phyloP scores from a whole-genome alignment of 1,140 invertebrate species.

The Bombus impatiens region DNA sequence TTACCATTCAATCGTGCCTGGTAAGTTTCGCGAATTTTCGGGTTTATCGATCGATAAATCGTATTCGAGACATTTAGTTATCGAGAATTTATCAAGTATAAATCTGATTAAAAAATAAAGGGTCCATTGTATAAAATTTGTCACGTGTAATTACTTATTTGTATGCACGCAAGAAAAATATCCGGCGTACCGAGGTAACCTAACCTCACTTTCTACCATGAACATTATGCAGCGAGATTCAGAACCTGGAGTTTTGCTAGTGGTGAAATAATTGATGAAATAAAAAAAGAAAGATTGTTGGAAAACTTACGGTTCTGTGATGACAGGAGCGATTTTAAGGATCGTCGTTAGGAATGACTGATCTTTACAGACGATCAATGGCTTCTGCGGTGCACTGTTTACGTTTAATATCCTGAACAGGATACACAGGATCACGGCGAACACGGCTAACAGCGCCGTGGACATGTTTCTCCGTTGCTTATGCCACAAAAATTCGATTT shows the following conservation, averaged over 20 bases:
- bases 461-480: slow-evolving; percentile 84
- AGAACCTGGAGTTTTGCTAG: not conserved
- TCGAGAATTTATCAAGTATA: not conserved
- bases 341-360: slow-evolving; percentile 89
- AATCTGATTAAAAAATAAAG: not conserved
- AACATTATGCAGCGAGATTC: not conserved
- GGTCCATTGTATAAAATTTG: not conserved
- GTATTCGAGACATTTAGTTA: not conserved
- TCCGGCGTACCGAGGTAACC: slow-evolving; percentile 3
- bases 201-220: slow-evolving; percentile 55
- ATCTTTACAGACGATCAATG: slow-evolving; percentile 88
- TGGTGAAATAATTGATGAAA: not conserved
- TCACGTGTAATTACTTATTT: not conserved
- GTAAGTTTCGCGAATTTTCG: not conserved
- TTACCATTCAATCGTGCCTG: not conserved
- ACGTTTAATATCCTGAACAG: slow-evolving; percentile 92
- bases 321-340: slow-evolving; percentile 88
- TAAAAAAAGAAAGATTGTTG: not conserved
- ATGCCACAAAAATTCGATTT: slow-evolving; percentile 12
- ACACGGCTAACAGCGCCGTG: slow-evolving; percentile 87
- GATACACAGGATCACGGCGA: slow-evolving; percentile 90
- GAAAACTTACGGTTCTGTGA: slow-evolving; percentile 90
- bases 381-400: slow-evolving; percentile 89
- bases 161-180: not conserved
- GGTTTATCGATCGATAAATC: not conserved